phyloP scores from a whole-genome alignment of 2,888 invertebrate genomes.

The Brenthis hecate region DNA sequence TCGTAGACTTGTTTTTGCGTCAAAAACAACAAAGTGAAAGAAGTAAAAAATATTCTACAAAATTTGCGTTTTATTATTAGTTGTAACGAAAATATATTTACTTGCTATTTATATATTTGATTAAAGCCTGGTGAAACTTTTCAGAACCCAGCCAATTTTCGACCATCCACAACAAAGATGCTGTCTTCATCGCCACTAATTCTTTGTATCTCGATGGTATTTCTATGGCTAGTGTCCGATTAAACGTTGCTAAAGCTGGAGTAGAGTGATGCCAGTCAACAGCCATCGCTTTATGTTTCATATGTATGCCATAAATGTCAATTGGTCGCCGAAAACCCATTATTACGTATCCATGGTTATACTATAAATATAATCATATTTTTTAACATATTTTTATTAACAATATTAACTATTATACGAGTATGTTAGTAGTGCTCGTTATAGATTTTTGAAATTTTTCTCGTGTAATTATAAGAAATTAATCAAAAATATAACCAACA shows the following conservation, averaged over 20 bases:
- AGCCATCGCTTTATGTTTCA: slow-evolving; percentile 68
- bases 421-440: no score
- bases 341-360: slow-evolving; percentile 52
- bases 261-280: slow-evolving; percentile 63
- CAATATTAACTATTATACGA: no score
- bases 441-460: no score
- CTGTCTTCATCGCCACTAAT: slow-evolving; percentile 70
- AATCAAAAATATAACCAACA: no score
- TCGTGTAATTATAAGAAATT: no score
- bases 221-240: slow-evolving; percentile 61
- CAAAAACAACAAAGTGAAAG: no score
- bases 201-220: slow-evolving; percentile 62
- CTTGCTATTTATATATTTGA: slow-evolving; percentile 67
- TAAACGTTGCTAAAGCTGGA: slow-evolving; percentile 62
- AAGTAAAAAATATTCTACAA: no score
- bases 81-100: slow-evolving; percentile 29
- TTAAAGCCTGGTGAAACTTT: slow-evolving; percentile 60
- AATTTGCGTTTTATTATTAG: neutral
- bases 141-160: slow-evolving; percentile 72
- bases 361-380: slow-evolving; percentile 49
- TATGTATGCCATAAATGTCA: slow-evolving; percentile 59
- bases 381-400: neutral
- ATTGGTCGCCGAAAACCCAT: slow-evolving; percentile 44
- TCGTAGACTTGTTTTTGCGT: neutral
- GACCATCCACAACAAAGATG: slow-evolving; percentile 73